These are phyloP conservation scores for Trachelipus rathkii DNA, from an alignment of 1,140 invertebrate genomes.

Conservation along the genomic window DNA sequence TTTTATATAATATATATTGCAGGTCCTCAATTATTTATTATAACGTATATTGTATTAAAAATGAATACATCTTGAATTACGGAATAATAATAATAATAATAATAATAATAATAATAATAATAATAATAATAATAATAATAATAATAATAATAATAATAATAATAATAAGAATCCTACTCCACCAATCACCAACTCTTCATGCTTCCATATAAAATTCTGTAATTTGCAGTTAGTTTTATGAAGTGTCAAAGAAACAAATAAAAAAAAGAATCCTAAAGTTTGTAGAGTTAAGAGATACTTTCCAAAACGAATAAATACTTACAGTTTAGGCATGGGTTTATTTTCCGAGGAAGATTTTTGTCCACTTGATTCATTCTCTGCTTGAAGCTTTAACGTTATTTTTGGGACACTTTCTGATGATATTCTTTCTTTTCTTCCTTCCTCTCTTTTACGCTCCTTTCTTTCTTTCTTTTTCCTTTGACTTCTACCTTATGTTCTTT, in stretches of 20 bases:
- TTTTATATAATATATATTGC: too few species aligned
- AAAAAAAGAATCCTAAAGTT: too few species aligned
- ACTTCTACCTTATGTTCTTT: not conserved
- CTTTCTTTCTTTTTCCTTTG: not conserved
- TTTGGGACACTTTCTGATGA: not conserved
- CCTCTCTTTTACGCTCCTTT: not conserved
- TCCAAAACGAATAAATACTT: not conserved
- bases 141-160: constrained; percentile 16
- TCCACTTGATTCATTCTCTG: not conserved
- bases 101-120: constrained; percentile 18
- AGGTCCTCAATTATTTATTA: too few species aligned
- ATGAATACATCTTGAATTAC: too few species aligned
- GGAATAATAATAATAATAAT: too few species aligned
- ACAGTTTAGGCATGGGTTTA: not conserved
- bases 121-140: constrained; percentile 18
- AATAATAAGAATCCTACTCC: not conserved
- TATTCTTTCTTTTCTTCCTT: not conserved
- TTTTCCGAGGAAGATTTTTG: not conserved
- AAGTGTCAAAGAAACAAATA: too few species aligned
- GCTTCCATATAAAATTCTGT: too few species aligned
- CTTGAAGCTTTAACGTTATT: not conserved
- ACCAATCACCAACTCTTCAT: too few species aligned
- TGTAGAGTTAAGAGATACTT: too few species aligned
- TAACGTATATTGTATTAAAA: too few species aligned
- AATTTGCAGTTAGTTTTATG: too few species aligned